Evolutionary conservation across 2,888 invertebrate species (phyloP).

Genomic region (Polydesmus complanatus): DNA sequence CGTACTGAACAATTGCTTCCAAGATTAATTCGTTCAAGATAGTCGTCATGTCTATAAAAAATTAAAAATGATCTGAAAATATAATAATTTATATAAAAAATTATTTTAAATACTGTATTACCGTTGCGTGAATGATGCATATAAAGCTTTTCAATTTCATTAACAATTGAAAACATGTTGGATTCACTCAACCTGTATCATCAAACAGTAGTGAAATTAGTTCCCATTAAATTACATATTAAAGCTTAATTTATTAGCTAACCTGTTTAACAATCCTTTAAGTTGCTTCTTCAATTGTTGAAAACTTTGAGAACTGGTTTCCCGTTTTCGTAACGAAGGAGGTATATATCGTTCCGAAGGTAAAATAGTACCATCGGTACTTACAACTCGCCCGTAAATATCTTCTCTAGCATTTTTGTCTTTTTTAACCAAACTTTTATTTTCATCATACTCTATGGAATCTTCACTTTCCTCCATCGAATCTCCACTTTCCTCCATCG

Average conservation of each 20-base stretch:
- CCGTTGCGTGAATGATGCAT: constrained; percentile 57
- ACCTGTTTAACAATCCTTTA: constrained; percentile 71
- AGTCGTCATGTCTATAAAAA: constrained; percentile 52
- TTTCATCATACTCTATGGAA: constrained; percentile 17
- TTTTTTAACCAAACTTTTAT: constrained; percentile 22
- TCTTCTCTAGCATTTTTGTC: constrained; percentile 54
- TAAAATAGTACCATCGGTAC: constrained; percentile 63
- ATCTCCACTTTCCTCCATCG: constrained; percentile 14
- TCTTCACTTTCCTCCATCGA: constrained; percentile 16
- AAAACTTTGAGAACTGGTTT: constrained; percentile 40
- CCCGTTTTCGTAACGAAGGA: constrained; percentile 54
- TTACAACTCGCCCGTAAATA: constrained; percentile 78
- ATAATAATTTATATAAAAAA: not conserved
- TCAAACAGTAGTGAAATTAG: not conserved
- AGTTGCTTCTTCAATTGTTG: constrained; percentile 58
- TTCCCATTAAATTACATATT: not conserved
- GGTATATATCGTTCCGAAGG: constrained; percentile 56
- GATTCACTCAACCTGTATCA: constrained; percentile 58
- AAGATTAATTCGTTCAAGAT: constrained; percentile 53
- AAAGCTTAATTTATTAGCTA: too few relatives aligned
- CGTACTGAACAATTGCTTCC: constrained; percentile 49
- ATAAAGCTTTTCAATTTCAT: constrained; percentile 65
- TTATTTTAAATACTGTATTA: constrained; percentile 20
- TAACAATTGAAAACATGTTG: constrained; percentile 70
- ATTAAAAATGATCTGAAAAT: constrained; percentile 19